Evolutionary conservation across 2,797 vertebrate species (phyloP).

Genomic region (Lateolabrax maculatus): DNA sequence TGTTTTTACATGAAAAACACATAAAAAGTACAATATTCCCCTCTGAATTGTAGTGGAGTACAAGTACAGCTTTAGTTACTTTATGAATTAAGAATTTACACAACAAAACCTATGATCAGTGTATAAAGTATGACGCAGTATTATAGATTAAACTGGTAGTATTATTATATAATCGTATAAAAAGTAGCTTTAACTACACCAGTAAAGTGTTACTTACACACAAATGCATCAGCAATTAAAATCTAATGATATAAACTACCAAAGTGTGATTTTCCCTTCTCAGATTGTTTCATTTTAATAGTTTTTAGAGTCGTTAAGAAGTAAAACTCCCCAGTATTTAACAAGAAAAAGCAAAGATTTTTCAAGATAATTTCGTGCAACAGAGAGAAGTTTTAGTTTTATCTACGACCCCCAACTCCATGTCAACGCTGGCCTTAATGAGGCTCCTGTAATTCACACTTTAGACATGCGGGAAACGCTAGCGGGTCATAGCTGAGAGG

Average conservation of each 20-base stretch:
- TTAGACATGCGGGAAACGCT: not conserved
- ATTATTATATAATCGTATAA: not conserved
- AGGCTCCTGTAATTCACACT: conserved; percentile 23
- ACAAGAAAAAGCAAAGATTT: not conserved
- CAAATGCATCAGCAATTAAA: not conserved
- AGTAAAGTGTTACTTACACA: not conserved
- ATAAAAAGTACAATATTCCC: too few species aligned
- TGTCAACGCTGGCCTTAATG: not conserved
- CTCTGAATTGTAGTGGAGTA: too few species aligned
- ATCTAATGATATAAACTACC: not conserved
- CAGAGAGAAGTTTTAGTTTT: not conserved
- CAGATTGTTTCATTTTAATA: not conserved
- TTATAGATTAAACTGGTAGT: not conserved
- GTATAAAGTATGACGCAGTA: not conserved
- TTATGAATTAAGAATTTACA: too few species aligned
- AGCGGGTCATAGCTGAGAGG: not conserved
- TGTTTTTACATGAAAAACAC: too few species aligned
- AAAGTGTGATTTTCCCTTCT: not conserved
- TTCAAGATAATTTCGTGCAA: not conserved
- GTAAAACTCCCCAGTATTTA: too few species aligned
- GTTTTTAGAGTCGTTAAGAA: not conserved
- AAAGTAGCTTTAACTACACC: too few species aligned
- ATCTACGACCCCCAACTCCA: not conserved
- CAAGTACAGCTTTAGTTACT: too few species aligned
- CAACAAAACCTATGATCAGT: too few species aligned